Base-by-base conservation (phyloP, 2,888 invertebrate species). In the Gryllus longicercus region DNA sequence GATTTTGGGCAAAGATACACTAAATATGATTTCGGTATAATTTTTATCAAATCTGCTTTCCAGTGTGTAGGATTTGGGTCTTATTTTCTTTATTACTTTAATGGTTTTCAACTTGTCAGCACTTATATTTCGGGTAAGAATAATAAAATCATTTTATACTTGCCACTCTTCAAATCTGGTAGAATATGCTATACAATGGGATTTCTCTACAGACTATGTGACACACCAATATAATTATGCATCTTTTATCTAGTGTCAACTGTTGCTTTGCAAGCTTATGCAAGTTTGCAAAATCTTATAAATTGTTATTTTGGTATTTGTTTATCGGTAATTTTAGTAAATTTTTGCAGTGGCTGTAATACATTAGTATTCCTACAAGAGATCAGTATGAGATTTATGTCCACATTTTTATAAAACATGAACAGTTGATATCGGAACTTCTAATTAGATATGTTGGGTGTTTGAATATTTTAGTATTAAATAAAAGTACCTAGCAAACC, bases 281-380 rank as follows among this genome's bases (percentile, higher is more conserved):
- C 96, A 89, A 90, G 92, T 89, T 38, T 21, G 21, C 4, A 14
- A 75, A 25, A 75, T 75, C n/a, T 3, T 5, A 75, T 8, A 10
- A 2, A 5, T 23, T 12, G 5, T 77, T 77, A 11, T 49, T n/a
- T 18, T 16, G 11, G 11, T 50, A 21, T 49, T 77, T 3, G 16
- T 49, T 14, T 16, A 38, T 2, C 49, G 8, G 49, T 77, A 49
- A 50, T n/a, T 49, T 77, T 49, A 8, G 1, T 23, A 18, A 21
- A 21, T 75, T 75, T 84, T 89, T 88, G 84, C 89, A 95, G 96
- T 92, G 87, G 92, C 96, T 25, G 93, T 95, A 50, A 89, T 96
- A 83, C 96, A 97, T 88, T 98, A 98, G 86, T 96, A 95, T 86
- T 91, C 93, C 84, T 96, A 95, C 88, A 98, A 98, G 88, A 91